Evolutionary conservation across 2,888 invertebrate genomes (phyloP), one percentile per base, ranked within the genome.

Genomic region (Lithophane semibrunnea): DNA sequence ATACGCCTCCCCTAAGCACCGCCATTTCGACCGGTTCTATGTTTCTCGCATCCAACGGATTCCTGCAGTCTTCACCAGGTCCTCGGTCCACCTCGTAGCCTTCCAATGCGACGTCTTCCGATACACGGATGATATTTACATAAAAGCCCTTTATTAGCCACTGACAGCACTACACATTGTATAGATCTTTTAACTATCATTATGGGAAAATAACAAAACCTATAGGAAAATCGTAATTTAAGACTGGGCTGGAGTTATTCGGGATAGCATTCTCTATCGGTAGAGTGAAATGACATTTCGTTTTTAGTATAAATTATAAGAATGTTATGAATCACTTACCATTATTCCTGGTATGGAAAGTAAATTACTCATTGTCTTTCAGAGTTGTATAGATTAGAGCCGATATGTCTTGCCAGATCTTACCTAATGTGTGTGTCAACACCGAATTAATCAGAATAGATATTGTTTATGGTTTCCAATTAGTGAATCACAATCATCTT

Each of bases 351-450:
- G 65, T 21, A 74, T 61, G 75, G 18, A 21, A 44, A 44, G 29
- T 63, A 13, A 75, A 82, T 82, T 67, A 63, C 9, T 54, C 44
- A 7, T 82, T 75, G 61, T 75, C 49, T 56, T 75, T 61, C 4
- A 58, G 42, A 64, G 52, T 16, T 13, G 10, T 54, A 37, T 21
- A 66, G 21, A 81, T 56, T 80, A 74, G 12, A 67, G n/a, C 24
- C n/a, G 5, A 75, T 63, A 49, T 56, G 7, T 56, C n/a, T 56
- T 79, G 79, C 79, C 79, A 79, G 49, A 64, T n/a, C 42, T 37
- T 56, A 4, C 13, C 56, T 56, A 73, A 82, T 67, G 3, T 81
- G 42, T 81, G 3, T 79, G 82, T 82, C 79, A 67, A 67, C 79
- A 75, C 63, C 21, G 8, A 82, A 75, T 79, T 67, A 75, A 75